These are phyloP conservation scores for Sycobia sp. DNA, from an alignment of 1,140 invertebrate species.

Conservation along the genomic window DNA sequence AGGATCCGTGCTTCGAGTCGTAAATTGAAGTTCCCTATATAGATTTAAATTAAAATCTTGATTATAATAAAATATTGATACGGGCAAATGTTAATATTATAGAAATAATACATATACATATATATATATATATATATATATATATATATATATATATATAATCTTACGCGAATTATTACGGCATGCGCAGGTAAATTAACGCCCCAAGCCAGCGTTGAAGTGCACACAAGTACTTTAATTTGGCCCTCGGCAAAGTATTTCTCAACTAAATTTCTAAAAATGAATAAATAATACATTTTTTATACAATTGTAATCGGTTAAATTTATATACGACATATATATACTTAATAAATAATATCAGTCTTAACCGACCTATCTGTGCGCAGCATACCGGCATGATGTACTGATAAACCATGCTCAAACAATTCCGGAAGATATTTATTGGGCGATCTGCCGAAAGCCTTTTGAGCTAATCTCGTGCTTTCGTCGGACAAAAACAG, in stretches of 20 bases:
- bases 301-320: no score
- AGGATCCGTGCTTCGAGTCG: conserved; percentile 92
- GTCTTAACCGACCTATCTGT: conserved; percentile 70
- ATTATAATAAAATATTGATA: neutral
- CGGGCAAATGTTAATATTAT: neutral
- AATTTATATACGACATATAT: no score
- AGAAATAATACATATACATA: no score
- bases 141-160: no score
- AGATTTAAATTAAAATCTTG: conserved; percentile 10
- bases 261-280: conserved; percentile 78
- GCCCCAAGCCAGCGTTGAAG: conserved; percentile 98
- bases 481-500: conserved; percentile 71
- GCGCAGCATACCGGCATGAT: conserved; percentile 95
- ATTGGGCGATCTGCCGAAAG: conserved; percentile 74
- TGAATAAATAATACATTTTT: no score
- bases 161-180: conserved; percentile 87
- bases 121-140: conserved; percentile 4
- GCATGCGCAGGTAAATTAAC: conserved; percentile 98
- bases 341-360: conserved; percentile 6
- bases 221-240: conserved; percentile 94
- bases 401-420: conserved; percentile 86
- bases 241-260: conserved; percentile 87
- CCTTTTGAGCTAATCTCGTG: conserved; percentile 66
- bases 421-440: conserved; percentile 84
- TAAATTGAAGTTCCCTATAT: conserved; percentile 96